Percentiles rank a stretch among this genome's conserved stretches.
phyloP scores from a whole-genome alignment of 2,113 vertebrate genomes.

The Chitala chitala region DNA sequence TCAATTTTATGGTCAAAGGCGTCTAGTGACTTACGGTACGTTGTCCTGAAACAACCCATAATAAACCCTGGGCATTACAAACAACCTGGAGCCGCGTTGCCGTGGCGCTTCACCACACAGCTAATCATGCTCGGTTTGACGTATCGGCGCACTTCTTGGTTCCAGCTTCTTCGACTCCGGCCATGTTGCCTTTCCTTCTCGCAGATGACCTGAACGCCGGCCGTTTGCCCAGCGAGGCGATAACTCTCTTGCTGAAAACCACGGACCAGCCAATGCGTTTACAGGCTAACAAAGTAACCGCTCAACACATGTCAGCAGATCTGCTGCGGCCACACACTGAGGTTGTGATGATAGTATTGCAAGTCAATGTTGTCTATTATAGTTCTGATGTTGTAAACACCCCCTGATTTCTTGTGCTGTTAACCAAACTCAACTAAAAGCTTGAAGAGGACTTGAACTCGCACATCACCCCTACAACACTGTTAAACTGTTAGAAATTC shows the following conservation, averaged over 20 bases:
- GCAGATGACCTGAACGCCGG: background rate
- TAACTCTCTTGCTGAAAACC: background rate
- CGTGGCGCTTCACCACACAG: background rate
- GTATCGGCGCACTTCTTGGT: background rate
- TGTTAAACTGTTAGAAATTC: background rate
- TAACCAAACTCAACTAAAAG: background rate
- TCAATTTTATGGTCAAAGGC: constrained; percentile 39
- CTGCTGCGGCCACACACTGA: too few relatives aligned
- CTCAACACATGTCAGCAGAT: too few relatives aligned
- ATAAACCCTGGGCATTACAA: constrained; percentile 37
- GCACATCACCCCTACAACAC: background rate
- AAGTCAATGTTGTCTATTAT: too few relatives aligned
- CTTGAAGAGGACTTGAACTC: background rate
- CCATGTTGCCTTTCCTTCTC: background rate
- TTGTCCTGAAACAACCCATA: constrained; percentile 42
- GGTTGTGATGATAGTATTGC: too few relatives aligned
- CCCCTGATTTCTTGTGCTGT: too few relatives aligned
- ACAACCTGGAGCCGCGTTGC: background rate
- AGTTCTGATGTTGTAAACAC: too few relatives aligned
- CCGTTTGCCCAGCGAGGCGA: background rate
- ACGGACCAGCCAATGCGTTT: too few relatives aligned
- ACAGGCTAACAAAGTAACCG: too few relatives aligned
- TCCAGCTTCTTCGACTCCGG: too few relatives aligned
- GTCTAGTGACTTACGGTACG: constrained; percentile 49
- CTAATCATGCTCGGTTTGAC: too few relatives aligned